These are phyloP conservation scores for Odontocolon sp. DNA, from an alignment of 2,888 invertebrate genomes.

Conservation along the genomic window DNA sequence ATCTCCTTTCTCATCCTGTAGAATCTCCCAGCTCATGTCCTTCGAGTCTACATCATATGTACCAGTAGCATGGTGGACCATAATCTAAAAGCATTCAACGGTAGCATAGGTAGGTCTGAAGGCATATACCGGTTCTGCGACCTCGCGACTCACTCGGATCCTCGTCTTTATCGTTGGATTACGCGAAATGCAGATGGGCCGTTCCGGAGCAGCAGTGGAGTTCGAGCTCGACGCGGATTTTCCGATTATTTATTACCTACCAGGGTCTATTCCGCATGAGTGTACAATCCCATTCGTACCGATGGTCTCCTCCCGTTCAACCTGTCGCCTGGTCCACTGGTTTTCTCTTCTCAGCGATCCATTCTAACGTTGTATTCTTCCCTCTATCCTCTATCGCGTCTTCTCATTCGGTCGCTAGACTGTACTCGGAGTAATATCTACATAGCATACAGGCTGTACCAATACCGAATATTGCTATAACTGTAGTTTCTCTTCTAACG, in stretches of 20 bases:
- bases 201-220: slow-evolving; percentile 31
- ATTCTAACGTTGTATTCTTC: slow-evolving; percentile 23
- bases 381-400: no score
- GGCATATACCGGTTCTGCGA: neutral
- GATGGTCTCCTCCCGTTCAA: slow-evolving; percentile 37
- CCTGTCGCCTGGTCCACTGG: slow-evolving; percentile 19
- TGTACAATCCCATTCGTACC: slow-evolving; percentile 46
- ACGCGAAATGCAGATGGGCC: slow-evolving; percentile 62
- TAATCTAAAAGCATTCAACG: neutral
- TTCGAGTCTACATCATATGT: slow-evolving; percentile 37
- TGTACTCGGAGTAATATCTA: neutral
- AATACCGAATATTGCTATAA: no score
- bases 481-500: no score
- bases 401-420: no score
- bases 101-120: no score
- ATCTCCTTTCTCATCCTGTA: neutral
- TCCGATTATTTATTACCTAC: slow-evolving; percentile 59
- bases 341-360: slow-evolving; percentile 17
- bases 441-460: no score
- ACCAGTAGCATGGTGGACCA: neutral
- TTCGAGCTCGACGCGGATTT: slow-evolving; percentile 52
- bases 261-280: slow-evolving; percentile 30
- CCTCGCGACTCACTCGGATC: slow-evolving; percentile 16
- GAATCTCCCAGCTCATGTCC: slow-evolving; percentile 6
- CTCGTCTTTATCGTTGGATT: slow-evolving; percentile 60